phyloP scores from a whole-genome alignment of 2,888 invertebrate genomes.

The Anoplius nigerrimus region DNA sequence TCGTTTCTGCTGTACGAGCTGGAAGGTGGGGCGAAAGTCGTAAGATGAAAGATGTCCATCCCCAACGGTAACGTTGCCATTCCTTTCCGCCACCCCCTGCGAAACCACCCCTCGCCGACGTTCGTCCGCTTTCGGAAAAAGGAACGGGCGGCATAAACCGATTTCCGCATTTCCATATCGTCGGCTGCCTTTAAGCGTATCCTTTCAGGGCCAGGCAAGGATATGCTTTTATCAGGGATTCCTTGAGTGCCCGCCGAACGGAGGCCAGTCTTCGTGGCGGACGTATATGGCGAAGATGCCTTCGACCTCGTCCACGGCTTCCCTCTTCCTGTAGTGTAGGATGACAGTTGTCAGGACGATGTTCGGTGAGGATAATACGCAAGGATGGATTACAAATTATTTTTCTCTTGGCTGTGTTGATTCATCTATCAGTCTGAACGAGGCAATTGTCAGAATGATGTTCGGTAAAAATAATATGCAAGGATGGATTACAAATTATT shows the following conservation, averaged over 20 bases:
- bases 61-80: conserved; percentile 3
- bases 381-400: too few relatives aligned
- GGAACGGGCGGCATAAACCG: conserved; percentile 34
- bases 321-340: too few relatives aligned
- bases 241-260: conserved; percentile 36
- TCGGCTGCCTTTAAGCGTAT: conserved; percentile 44
- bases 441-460: too few relatives aligned
- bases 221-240: conserved; percentile 55
- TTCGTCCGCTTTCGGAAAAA: conserved; percentile 3
- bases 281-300: conserved; percentile 40
- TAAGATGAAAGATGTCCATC: neutral
- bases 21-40: neutral
- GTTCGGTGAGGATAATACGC: too few relatives aligned
- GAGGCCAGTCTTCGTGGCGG: conserved; percentile 22
- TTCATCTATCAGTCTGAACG: too few relatives aligned
- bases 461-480: too few relatives aligned
- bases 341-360: too few relatives aligned
- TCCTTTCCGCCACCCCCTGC: neutral
- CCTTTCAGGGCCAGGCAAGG: conserved; percentile 47
- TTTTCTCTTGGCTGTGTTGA: too few relatives aligned
- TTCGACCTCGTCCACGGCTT: too few relatives aligned
- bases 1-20: neutral
- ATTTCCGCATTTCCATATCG: conserved; percentile 40
- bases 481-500: too few relatives aligned
- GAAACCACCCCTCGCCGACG: conserved; percentile 21